Conservation (phyloP, 2,888 invertebrate species). For the Drosophila imparisetae region DNA sequence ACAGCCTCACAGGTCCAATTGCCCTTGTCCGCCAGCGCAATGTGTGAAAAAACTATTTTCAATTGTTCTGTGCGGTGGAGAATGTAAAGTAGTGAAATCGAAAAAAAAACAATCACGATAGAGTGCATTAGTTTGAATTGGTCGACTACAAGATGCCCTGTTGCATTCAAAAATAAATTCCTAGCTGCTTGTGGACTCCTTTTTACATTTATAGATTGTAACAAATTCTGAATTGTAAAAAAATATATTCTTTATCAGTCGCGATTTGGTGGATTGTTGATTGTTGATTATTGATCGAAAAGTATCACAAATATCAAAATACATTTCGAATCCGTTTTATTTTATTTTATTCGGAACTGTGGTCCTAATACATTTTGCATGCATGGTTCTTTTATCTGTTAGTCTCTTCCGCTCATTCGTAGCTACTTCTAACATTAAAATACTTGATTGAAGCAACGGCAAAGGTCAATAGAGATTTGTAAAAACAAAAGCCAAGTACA, state of each 20-base stretch:
- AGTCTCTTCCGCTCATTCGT: not conserved
- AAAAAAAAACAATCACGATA: conserved; percentile 4
- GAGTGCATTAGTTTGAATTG: not conserved
- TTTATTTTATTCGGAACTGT: not conserved
- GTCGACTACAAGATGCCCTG: not conserved
- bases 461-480: conserved; percentile 32
- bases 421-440: not conserved
- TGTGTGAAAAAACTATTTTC: conserved; percentile 85
- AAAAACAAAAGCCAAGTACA: conserved; percentile 35
- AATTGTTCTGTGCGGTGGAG: conserved; percentile 78
- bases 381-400: not conserved
- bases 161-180: not conserved
- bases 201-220: not conserved
- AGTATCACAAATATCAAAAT: not conserved
- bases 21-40: conserved; percentile 85
- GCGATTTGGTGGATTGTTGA: too few relatives aligned
- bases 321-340: not conserved
- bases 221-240: not conserved
- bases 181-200: not conserved
- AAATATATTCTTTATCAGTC: not conserved
- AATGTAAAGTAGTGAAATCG: conserved; percentile 21
- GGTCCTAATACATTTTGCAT: not conserved
- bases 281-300: not conserved
- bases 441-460: conserved; percentile 3
- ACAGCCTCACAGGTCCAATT: conserved; percentile 85